Percentiles rank a stretch among this genome's conserved stretches.
These are phyloP conservation scores for Pachycephus smyrnensis DNA, from an alignment of 2,888 invertebrate genomes.

Conservation along the genomic window DNA sequence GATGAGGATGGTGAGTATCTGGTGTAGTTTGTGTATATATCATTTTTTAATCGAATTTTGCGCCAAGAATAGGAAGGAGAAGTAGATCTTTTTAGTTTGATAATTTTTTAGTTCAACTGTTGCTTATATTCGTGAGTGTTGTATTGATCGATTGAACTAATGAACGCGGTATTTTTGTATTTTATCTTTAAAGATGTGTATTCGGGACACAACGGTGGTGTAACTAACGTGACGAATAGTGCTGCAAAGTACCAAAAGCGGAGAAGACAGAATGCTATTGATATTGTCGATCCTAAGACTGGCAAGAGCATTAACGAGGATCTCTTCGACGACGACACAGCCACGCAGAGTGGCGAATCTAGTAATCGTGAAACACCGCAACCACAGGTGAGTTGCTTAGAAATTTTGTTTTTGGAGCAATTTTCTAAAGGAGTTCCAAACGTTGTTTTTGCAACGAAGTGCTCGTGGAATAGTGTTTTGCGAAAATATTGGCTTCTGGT, in stretches of 20 bases:
- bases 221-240: conserved; percentile 35
- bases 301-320: conserved; percentile 70
- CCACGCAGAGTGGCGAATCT: conserved; percentile 67
- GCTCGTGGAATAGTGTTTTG: background rate
- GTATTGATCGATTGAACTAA: background rate
- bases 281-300: conserved; percentile 69
- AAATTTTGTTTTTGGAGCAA: conserved; percentile 28
- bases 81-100: background rate
- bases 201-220: conserved; percentile 53
- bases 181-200: conserved; percentile 50
- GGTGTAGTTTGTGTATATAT: background rate
- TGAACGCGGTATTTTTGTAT: background rate
- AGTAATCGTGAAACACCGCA: conserved; percentile 71
- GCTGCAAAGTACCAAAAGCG: conserved; percentile 40
- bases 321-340: conserved; percentile 67
- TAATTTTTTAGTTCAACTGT: too few relatives aligned
- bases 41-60: too few relatives aligned
- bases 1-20: conserved; percentile 24
- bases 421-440: conserved; percentile 35
- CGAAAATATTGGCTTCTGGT: background rate
- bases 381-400: conserved; percentile 57
- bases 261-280: conserved; percentile 61
- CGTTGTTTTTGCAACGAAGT: background rate
- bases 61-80: background rate
- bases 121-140: too few relatives aligned